Evolutionary conservation across 2,797 vertebrate species (phyloP), one percentile per base, ranked within the genome.

Genomic region (Hafferia zeledoni): DNA sequence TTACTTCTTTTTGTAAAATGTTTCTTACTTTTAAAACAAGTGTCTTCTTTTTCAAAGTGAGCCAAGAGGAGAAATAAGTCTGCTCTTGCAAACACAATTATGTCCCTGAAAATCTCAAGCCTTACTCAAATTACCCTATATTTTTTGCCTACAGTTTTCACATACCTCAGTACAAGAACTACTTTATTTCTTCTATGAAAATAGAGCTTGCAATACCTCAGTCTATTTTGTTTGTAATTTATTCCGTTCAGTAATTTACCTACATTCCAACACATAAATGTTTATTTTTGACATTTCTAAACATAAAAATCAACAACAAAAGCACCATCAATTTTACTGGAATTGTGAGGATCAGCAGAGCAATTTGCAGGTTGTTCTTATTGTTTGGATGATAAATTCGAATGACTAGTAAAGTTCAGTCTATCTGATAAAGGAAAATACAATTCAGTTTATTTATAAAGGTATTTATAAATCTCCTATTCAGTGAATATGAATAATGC

Each of bases 361-460:
- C 10, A 46, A 79, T 90, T 88, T 2, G 0, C 27, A 71, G 14
- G 49, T 76, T 81, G 25, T 53, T 82, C 22, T 55, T 70, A 52
- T 69, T 86, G 70, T 74, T 86, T 52, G 41, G 19, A 67, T 79
- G 41, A 63, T 35, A 83, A 37, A 67, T 56, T 92, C 72, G 49
- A 90, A 67, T 7, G 86, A 56, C 24, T 47, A 63, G 15, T 20
- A 50, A 88, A 79, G 2, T 87, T 94, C 10, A 74, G 31, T 53
- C 91, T 84, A 80, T 82, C 49, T 93, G 74, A 70, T 74, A 70
- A 79, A 75, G 14, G 11, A 90, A 92, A 90, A 83, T 44, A 39
- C 3, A 78, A 35, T 75, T 81, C 1, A 78, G 93, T 96, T 81
- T 46, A 31, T 81, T 92, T 79, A 67, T 72, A 79, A 65, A 76